Percentiles rank a stretch among this genome's conserved stretches.
Evolutionary conservation across 2,113 vertebrate genomes (phyloP).

Genomic region (Ondatra zibethicus): DNA sequence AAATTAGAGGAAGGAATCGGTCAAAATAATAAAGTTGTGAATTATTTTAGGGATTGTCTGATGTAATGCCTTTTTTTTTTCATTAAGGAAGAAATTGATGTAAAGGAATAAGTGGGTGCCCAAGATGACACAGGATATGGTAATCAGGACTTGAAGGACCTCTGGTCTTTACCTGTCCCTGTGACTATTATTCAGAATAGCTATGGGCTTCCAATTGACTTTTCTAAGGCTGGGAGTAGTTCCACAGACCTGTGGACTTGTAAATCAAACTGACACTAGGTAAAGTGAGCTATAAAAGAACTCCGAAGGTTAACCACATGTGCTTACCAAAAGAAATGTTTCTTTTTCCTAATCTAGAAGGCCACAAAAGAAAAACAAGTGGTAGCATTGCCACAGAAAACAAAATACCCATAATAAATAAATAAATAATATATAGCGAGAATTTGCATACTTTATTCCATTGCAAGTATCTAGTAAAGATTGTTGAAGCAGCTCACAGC

Average conservation of each 20-base stretch:
- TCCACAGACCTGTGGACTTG: background rate
- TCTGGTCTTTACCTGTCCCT: background rate
- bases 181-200: background rate
- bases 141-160: background rate
- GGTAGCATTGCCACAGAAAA: background rate
- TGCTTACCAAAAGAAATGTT: slow-evolving; percentile 31
- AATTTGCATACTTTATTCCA: background rate
- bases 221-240: background rate
- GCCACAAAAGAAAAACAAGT: background rate
- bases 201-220: background rate
- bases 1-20: slow-evolving; percentile 45
- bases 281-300: background rate
- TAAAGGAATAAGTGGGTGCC: background rate
- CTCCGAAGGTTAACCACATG: background rate
- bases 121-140: background rate
- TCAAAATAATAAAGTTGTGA: slow-evolving; percentile 37
- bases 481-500: background rate
- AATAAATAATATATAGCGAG: slow-evolving; percentile 35
- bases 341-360: background rate
- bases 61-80: background rate
- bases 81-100: slow-evolving; percentile 5
- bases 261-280: background rate
- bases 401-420: slow-evolving; percentile 56
- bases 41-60: background rate
- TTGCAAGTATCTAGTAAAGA: slow-evolving; percentile 35